A percentile compares a stretch with the other conserved stretches of the same genome.
These are phyloP conservation scores for Apis florea DNA, from an alignment of 1,140 invertebrate species.

Conservation along the genomic window DNA sequence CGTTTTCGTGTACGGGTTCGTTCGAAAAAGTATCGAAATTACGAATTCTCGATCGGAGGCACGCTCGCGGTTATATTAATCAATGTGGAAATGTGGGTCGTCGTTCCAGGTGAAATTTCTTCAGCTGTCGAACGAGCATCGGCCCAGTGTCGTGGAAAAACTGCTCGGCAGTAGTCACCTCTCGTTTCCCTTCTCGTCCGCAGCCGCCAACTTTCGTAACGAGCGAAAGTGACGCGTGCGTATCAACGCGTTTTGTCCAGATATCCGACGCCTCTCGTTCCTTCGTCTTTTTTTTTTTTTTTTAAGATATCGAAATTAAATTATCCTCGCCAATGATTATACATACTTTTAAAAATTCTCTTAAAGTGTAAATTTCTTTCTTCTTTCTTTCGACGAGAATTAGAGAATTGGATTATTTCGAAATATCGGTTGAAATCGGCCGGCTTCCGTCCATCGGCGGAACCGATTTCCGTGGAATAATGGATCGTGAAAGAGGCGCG, in stretches of 20 bases:
- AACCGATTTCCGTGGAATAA: conserved; percentile 14
- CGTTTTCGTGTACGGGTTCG: too few species aligned
- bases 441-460: neutral
- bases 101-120: conserved; percentile 22
- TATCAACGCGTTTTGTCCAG: too few species aligned
- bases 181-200: too few species aligned
- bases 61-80: neutral
- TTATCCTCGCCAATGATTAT: too few species aligned
- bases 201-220: too few species aligned
- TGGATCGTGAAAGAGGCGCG: neutral
- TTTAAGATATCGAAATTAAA: too few species aligned
- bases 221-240: too few species aligned
- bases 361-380: neutral
- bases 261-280: too few species aligned
- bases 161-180: too few species aligned
- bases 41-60: neutral
- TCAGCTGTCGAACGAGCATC: neutral
- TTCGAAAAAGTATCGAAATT: neutral
- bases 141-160: neutral
- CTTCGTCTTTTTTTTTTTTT: too few species aligned
- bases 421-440: neutral
- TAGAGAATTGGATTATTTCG: conserved; percentile 1
- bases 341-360: too few species aligned
- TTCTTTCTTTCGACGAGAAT: neutral
- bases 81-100: conserved; percentile 1